Evolutionary conservation across 2,113 vertebrate species (phyloP).

Genomic region (Hypomesus transpacificus): DNA sequence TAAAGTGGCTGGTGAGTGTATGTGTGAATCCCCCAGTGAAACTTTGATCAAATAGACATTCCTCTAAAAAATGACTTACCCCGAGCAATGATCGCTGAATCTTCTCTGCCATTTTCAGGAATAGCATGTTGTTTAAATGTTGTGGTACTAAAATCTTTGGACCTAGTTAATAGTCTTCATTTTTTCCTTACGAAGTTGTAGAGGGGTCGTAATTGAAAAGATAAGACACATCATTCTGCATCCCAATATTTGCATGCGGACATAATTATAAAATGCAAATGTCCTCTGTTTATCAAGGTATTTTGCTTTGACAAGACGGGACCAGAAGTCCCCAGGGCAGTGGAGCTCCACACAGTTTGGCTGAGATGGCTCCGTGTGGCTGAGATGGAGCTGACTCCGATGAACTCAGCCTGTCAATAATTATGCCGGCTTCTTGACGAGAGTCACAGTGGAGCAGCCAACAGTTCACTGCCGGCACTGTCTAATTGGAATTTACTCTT

Average conservation of each 20-base stretch:
- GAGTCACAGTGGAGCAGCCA: conserved; percentile 55
- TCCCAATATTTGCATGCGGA: conserved; percentile 31
- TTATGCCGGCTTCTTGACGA: conserved; percentile 58
- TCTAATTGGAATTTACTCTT: conserved; percentile 66
- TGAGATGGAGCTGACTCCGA: conserved; percentile 44
- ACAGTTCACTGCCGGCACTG: conserved; percentile 44
- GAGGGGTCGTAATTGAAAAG: conserved; percentile 56
- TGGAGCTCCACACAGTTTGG: not conserved
- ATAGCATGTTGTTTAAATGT: conserved; percentile 1
- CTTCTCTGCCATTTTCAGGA: conserved; percentile 28
- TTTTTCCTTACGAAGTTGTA: conserved; percentile 51
- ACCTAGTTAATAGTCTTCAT: conserved; percentile 39
- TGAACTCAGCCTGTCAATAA: conserved; percentile 69
- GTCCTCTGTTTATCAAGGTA: conserved; percentile 43
- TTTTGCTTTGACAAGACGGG: conserved; percentile 43
- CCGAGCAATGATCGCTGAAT: conserved; percentile 11
- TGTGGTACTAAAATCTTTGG: conserved; percentile 52
- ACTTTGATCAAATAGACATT: too few species aligned
- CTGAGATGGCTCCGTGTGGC: conserved; percentile 26
- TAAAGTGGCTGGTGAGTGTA: too few species aligned
- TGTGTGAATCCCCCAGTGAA: too few species aligned
- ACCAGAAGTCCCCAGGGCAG: conserved; percentile 51
- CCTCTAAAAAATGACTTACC: not conserved
- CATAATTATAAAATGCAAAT: conserved; percentile 68
- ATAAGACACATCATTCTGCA: conserved; percentile 6